Base-by-base conservation (phyloP, 2,888 invertebrate genomes). In the Autographa pulchrina region DNA sequence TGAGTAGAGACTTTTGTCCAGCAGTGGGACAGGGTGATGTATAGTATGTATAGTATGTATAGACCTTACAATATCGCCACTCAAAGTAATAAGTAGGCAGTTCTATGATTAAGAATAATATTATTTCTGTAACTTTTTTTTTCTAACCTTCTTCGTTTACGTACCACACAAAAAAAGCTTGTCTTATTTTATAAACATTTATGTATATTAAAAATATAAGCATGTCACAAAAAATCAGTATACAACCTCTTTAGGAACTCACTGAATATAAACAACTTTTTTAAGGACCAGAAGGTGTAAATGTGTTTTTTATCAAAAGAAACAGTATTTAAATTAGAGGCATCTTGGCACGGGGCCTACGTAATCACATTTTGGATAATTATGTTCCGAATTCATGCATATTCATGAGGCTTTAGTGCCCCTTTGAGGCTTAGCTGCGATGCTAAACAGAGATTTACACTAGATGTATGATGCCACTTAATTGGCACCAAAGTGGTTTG, bases 381-480 rank as follows among this genome's bases (percentile, higher is more conserved):
- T 77, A 79, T 79, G 81, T 81, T 69, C 74, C 63, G 43, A 56
- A 66, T 62, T 18, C 72, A 64, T 81, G 75, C 59, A 81, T 83
- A 81, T 81, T 78, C 83, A 81, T 75, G 67, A 72, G 31, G 38
- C 68, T 62, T 75, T 67, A 70, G 70, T 38, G 43, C 52, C 60
- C 83, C 83, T 81, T 83, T 81, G 83, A 78, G 66, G 63, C 75
- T 66, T 62, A 66, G 65, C 69, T 48, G 38, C 70, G 62, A 68
- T 77, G 81, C 82, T 78, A 81, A 81, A 68, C 78, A 79, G 78
- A n/a, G 78, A 81, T 79, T 79, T 68, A 78, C 70, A 62, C 78
- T 78, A 20, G 65, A 68, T 74, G 64, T 79, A 79, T 74, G 70
- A 81, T 58, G 74, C 65, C 62, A 59, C 64, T 78, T 74, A 78